Base-by-base conservation (phyloP, 2,888 invertebrate genomes). In the Dasypogon diadema region DNA sequence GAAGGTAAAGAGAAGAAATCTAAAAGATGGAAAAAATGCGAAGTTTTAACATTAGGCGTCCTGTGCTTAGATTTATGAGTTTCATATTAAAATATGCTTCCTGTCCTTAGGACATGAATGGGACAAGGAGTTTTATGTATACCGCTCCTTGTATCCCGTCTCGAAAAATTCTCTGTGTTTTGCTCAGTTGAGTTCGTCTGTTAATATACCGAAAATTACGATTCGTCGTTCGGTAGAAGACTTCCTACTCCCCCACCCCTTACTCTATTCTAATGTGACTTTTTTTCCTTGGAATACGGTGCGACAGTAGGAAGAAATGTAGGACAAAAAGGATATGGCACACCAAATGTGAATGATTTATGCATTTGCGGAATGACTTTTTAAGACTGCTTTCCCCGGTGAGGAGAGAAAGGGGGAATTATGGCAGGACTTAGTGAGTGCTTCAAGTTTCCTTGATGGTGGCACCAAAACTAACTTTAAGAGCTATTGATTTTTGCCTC, bases 1-100 rank as follows among this genome's bases (percentile, higher is more conserved):
- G 21, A 16, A 63, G 18, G n/a, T 37, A 63, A 42, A 21, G 12
- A 16, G n/a, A 16, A 22, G 21, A 63, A 63, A 16, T 6, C 63
- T 6, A 22, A 12, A 63, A 42, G 63, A 16, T 30, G 34, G 37
- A 42, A 56, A 75, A 75, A 75, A n/a, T 42, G 70, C 30, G 48
- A 54, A 68, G 72, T 68, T 75, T 75, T 60, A 77, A 70, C 70
- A 75, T 77, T 75, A 75, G 77, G 63, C 72, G 75, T 65, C 75
- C 60, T 77, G 72, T 68, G 56, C 73, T 55, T 37, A 75, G 77
- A 77, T 77, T 77, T 77, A 77, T 77, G 77, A 77, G 68, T 54
- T 75, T 72, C 63, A 77, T 77, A 77, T 77, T 77, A 75, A 77
- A 77, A 77, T 77, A 77, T 75, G 72, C 72, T 75, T 21, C 37